Percentiles rank a stretch among this genome's conserved stretches.
These are phyloP conservation scores for Drosophila navojoa DNA, from an alignment of 1,140 invertebrate species.

Conservation along the genomic window DNA sequence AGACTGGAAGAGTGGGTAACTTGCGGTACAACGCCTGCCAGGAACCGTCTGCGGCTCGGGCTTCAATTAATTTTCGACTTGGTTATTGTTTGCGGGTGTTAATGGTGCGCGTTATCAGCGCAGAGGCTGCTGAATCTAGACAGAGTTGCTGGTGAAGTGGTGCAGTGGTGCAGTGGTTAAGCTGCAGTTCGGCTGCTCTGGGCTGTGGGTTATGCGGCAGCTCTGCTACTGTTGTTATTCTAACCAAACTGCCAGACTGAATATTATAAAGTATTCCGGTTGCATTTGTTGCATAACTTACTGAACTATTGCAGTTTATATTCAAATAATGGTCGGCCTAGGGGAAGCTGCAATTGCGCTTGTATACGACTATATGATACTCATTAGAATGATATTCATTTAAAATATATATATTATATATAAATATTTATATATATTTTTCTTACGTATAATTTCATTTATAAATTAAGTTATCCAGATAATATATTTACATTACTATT, in stretches of 20 bases:
- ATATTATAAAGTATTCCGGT: constrained; percentile 21
- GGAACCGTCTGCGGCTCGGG: constrained; percentile 46
- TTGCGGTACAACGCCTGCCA: constrained; percentile 49
- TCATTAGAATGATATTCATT: background rate
- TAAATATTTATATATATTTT: too few relatives aligned
- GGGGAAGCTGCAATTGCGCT: background rate
- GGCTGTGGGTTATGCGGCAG: constrained; percentile 34
- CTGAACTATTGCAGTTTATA: background rate
- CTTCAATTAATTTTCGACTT: constrained; percentile 68
- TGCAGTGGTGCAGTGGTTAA: background rate
- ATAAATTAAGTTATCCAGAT: too few relatives aligned
- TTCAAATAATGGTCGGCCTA: background rate
- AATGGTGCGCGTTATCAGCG: constrained; percentile 43
- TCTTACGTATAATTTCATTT: too few relatives aligned
- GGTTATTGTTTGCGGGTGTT: constrained; percentile 65
- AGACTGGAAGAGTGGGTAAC: constrained; percentile 13
- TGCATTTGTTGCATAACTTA: constrained; percentile 14
- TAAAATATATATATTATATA: too few relatives aligned
- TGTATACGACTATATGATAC: background rate
- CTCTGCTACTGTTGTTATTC: constrained; percentile 47
- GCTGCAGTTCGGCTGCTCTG: constrained; percentile 12
- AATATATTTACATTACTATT: too few relatives aligned
- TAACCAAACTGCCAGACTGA: background rate
- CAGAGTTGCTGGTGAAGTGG: background rate
- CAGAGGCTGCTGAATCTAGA: background rate